Base-by-base conservation (phyloP, 2,113 vertebrate genomes). In the Narcine bancroftii region DNA sequence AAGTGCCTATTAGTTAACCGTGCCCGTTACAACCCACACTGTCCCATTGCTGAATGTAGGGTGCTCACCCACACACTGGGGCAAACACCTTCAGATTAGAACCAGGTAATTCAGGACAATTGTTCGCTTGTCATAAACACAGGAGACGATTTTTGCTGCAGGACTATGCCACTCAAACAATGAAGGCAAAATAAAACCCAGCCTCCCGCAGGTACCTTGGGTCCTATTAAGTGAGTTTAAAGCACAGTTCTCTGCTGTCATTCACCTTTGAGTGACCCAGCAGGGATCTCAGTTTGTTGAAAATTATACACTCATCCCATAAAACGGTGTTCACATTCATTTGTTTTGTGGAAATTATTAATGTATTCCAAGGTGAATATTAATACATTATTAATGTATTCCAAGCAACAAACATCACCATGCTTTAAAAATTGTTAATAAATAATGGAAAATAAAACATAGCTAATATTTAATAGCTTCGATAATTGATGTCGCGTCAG, bases 231-330 rank as follows among this genome's bases (percentile, higher is more conserved):
- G 71, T 91, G 89, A 91, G 89, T 47, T 91, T 69, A 66, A 91
- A 69, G 45, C 89, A 26, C 89, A 91, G 71, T 91, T 47, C 89
- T 69, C 63, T 21, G 26, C 39, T 69, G 47, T 69, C 89, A 91
- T 91, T 91, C 69, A 91, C 89, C 89, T 91, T 91, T 66, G 39
- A 29, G 89, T 91, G 26, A 91, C 60, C 89, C 89, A 71, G 24
- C 89, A 71, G 65, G 65, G 65, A 69, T 69, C 24, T 15, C 29
- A 26, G 39, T 24, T 26, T 69, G 26, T 9, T 71, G 63, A 42
- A 42, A 69, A 13, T 17, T 11, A 7, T 10, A 36, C 60, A 19
- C 11, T 53, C 29, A 26, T 69, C 39, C 33, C 13, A 47, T 2
- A 19, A 66, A 24, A 91, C 60, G 15, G 47, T 53, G 47, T 42